Evolutionary conservation across 30 jellyfish, hydroid and myxozoan genomes (phyloP), one percentile per base, ranked within the genome.

Genomic region (Hydra vulgaris): DNA sequence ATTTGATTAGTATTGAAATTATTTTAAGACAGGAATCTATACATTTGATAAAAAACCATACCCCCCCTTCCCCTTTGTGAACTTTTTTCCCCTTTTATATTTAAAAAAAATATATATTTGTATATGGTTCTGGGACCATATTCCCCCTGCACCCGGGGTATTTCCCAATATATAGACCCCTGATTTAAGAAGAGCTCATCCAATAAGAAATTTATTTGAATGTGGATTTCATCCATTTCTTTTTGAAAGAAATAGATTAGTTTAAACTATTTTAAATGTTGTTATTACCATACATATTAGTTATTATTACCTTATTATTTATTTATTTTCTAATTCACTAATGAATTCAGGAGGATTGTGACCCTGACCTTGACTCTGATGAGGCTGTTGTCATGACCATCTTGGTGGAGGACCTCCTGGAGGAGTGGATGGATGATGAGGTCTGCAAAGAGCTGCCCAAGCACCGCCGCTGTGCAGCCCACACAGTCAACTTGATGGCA

Each of bases 391-490:
- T 25, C 55, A 25, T 18, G 53, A 54, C 27, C 23, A 54, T n/a
- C 53, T 27, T n/a, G 23, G 52, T 18, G 23, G 23, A 73, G 27
- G 81, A 73, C 27, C 27, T 73, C 55, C 27, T 54, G 21, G 55
- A 73, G 27, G 81, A 73, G 23, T 18, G 27, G 23, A 25, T 22
- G 23, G 53, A 73, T 73, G 52, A 21, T 21, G 23, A 22, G 81
- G 81, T 22, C 55, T n/a, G 53, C 55, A 21, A 27, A 19, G 81
- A 73, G 53, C 16, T 73, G 56, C 81, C 81, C 55, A 27, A 27
- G 55, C 81, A 73, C 55, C 52, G 55, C 27, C 27, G 81, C 23
- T 73, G 81, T 73, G 81, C 81, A 22, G 55, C 81, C 52, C 81
- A 73, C 55, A 19, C 81, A n/a, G 23, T 73, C 61, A 73, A 73